These are phyloP conservation scores for Nycticebus coucang DNA, from an alignment of 2,113 vertebrate genomes.

Conservation along the genomic window DNA sequence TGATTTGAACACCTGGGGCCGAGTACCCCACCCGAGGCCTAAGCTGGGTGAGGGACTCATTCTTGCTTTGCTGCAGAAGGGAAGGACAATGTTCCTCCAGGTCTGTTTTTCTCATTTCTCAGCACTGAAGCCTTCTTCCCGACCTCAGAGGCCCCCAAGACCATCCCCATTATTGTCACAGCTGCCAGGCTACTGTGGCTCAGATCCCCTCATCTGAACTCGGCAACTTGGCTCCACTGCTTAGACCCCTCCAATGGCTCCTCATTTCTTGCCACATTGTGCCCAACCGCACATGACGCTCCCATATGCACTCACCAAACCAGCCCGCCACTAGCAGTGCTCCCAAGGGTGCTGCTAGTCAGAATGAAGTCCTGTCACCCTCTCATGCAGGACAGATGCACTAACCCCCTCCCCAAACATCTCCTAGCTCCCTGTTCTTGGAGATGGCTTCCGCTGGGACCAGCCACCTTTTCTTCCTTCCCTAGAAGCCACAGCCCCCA, in stretches of 20 bases:
- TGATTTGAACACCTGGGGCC: background rate
- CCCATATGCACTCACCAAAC: background rate
- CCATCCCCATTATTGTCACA: rapidly evolving
- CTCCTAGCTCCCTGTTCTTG: background rate
- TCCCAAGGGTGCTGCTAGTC: background rate
- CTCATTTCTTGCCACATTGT: background rate
- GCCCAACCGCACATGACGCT: background rate
- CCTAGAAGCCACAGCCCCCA: rapidly evolving
- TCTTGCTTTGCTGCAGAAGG: background rate
- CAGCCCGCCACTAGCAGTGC: background rate
- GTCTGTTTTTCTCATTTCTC: background rate
- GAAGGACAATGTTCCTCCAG: background rate
- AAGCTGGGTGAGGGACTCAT: background rate
- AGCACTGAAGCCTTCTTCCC: background rate
- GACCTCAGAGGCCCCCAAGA: background rate
- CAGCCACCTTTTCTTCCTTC: background rate
- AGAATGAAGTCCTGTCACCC: background rate
- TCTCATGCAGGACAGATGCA: background rate
- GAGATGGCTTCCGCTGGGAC: rapidly evolving
- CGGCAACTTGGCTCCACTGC: background rate
- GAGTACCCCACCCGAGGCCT: background rate
- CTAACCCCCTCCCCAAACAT: background rate
- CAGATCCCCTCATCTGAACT: background rate
- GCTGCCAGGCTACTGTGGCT: background rate
- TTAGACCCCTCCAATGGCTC: background rate